phyloP scores from a whole-genome alignment of 2,113 vertebrate species.

The Tringa solitaria region DNA sequence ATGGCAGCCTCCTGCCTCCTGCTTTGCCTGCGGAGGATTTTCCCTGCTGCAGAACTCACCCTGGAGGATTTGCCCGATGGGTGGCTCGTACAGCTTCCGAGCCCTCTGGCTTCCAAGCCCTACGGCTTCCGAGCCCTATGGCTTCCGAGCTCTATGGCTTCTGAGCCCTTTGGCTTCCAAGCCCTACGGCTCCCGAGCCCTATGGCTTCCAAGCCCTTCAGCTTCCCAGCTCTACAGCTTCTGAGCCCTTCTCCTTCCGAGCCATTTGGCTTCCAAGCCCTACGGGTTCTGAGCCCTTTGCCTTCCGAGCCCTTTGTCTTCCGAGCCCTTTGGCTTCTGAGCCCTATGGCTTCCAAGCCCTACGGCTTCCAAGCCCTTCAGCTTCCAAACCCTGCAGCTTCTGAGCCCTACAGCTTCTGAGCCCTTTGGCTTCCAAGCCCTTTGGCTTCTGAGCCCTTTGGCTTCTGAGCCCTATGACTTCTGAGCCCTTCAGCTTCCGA shows the following conservation, averaged over 20 bases:
- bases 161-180: neutral
- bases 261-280: neutral
- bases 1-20: neutral
- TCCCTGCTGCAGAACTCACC: neutral
- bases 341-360: too few relatives aligned
- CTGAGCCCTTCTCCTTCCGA: neutral
- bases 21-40: neutral
- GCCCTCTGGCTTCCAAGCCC: neutral
- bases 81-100: neutral
- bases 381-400: neutral
- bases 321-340: neutral
- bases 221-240: too few relatives aligned
- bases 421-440: neutral
- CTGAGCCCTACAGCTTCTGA: too few relatives aligned
- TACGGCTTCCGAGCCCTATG: neutral
- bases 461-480: neutral
- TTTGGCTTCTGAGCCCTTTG: neutral
- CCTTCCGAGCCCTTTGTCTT: neutral
- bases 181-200: neutral
- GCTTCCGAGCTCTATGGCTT: neutral
- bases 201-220: neutral
- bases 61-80: neutral
- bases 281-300: too few relatives aligned
- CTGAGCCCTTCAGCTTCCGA: too few relatives aligned
- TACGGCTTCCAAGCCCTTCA: neutral